phyloP scores from a whole-genome alignment of 2,797 vertebrate species.

The Brachyrhaphis roseni region DNA sequence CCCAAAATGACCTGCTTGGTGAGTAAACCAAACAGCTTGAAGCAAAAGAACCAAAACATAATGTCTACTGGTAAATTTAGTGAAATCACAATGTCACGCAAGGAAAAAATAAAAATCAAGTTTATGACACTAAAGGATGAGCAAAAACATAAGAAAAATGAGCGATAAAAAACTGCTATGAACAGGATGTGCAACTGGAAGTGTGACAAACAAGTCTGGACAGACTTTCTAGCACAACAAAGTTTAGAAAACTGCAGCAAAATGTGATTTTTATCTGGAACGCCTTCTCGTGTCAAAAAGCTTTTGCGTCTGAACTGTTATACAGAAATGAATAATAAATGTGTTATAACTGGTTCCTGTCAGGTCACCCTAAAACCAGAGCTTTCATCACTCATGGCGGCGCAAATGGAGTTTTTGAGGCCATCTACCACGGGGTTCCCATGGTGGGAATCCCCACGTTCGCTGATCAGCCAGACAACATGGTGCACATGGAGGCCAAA shows the following conservation, averaged over 20 bases:
- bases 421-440: conserved; percentile 90
- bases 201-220: not conserved
- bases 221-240: not conserved
- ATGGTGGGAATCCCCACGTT: conserved; percentile 92
- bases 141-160: not conserved
- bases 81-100: too few species aligned
- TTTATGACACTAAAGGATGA: not conserved
- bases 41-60: not conserved
- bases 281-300: too few species aligned
- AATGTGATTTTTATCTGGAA: not conserved
- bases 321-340: not conserved
- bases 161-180: not conserved
- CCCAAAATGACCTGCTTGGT: conserved; percentile 94
- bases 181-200: not conserved
- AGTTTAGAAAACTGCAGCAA: not conserved
- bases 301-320: not conserved
- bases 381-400: conserved; percentile 88
- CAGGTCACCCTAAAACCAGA: conserved; percentile 90
- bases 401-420: conserved; percentile 91
- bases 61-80: not conserved
- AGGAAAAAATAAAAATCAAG: not conserved
- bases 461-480: conserved; percentile 88
- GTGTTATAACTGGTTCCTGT: not conserved
- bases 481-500: conserved; percentile 84
- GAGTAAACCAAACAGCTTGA: not conserved